Evolutionary conservation across 1,140 invertebrate species (phyloP), one percentile per base, ranked within the genome.

Genomic region (Colletes gigas): DNA sequence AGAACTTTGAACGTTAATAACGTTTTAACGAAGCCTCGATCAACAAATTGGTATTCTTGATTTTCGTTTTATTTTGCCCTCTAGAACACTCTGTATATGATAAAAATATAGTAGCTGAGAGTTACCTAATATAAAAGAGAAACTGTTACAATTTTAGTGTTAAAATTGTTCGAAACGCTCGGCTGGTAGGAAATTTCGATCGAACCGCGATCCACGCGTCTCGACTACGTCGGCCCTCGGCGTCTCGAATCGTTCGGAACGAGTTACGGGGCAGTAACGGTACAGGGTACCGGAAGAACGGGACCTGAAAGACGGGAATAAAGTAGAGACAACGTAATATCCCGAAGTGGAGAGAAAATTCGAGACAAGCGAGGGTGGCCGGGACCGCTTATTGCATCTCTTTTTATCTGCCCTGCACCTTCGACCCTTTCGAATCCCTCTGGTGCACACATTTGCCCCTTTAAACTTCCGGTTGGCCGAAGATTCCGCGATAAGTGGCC

Each of bases 401-500:
- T 72, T 72, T 73, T 66, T 76, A 50, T 62, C 68, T 65, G 55
- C 14, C 52, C 19, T 39, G 41, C 50, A 14, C 72, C 63, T 60
- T 70, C 57, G 52, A 9, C 52, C 55, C 30, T 41, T 78, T 65
- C 73, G 62, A 71, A 59, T 62, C 69, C 59, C n/a, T 30, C 59
- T 52, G 67, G 60, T 44, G 71, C 63, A 70, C 76, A 79, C 75
- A 52, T 69, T 84, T 82, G 81, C 47, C 86, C 78, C 88, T 89
- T 90, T 88, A 89, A 90, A 90, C 83, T 90, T 89, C 80, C 77
- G 84, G 73, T 81, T 72, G 85, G 82, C 83, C 87, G 82, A 88
- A 89, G 88, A 90, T 89, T 88, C 81, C 67, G 83, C 84, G 89
- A 89, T 90, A 90, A 90, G 87, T 89, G 86, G 85, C 75, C 74